Evolutionary conservation across 2,888 invertebrate species (phyloP).

Genomic region (Dasypogon diadema): DNA sequence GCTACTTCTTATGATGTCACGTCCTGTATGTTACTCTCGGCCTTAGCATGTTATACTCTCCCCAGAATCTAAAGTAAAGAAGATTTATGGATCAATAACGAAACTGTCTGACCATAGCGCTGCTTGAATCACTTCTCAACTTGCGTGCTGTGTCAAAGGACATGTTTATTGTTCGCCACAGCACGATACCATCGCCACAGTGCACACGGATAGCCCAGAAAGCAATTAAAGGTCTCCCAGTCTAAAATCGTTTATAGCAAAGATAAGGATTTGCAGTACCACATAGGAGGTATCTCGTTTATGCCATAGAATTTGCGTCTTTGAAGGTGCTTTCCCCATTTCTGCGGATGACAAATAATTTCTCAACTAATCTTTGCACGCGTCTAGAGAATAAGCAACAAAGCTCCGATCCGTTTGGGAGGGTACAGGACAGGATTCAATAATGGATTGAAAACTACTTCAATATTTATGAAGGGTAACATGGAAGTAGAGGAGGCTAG

Average conservation of each 20-base stretch:
- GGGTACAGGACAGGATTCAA: slow-evolving; percentile 10
- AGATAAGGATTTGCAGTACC: not conserved
- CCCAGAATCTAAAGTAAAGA: slow-evolving; percentile 19
- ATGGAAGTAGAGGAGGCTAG: slow-evolving; percentile 7
- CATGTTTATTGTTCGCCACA: slow-evolving; percentile 36
- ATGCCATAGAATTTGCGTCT: slow-evolving; percentile 4
- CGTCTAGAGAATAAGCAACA: slow-evolving; percentile 7
- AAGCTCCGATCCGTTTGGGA: not conserved
- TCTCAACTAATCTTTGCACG: slow-evolving; percentile 39
- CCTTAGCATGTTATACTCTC: not conserved
- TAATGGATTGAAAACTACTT: slow-evolving; percentile 47
- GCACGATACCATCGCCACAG: slow-evolving; percentile 21
- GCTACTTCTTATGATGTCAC: slow-evolving; percentile 26
- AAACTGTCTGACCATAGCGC: not conserved
- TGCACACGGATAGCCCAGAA: slow-evolving; percentile 7
- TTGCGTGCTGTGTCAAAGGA: slow-evolving; percentile 21
- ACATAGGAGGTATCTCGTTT: not conserved
- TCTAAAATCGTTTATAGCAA: not conserved
- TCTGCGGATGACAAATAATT: slow-evolving; percentile 45
- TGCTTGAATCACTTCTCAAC: slow-evolving; percentile 5
- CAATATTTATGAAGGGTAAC: slow-evolving; percentile 48
- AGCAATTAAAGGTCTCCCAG: slow-evolving; percentile 40
- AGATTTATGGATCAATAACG: slow-evolving; percentile 42
- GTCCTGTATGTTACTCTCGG: slow-evolving; percentile 17
- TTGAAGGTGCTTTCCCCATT: not conserved